phyloP scores from a whole-genome alignment of 92 coral and sea anemone genomes.

The Isaurus tuberculatus region DNA sequence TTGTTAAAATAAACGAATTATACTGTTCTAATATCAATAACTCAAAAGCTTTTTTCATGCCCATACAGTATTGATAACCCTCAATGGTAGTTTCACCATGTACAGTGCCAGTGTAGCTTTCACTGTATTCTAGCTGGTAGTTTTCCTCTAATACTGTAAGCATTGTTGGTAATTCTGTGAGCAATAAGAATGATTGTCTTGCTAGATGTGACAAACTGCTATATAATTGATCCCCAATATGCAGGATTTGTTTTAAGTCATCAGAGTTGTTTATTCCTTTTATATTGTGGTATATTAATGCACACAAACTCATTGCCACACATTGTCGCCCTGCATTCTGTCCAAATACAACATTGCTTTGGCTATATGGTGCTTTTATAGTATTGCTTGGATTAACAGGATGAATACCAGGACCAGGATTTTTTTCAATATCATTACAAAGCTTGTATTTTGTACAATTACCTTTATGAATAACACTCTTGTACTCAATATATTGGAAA shows the following conservation, averaged over 20 bases:
- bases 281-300: slow-evolving; percentile 6
- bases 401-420: slow-evolving; percentile 42
- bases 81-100: slow-evolving; percentile 47
- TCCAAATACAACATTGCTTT: slow-evolving; percentile 71
- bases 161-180: slow-evolving; percentile 51
- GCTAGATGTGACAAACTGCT: slow-evolving; percentile 44
- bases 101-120: slow-evolving; percentile 50
- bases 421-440: slow-evolving; percentile 45
- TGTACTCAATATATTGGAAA: slow-evolving; percentile 35
- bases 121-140: slow-evolving; percentile 54
- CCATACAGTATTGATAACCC: slow-evolving; percentile 44
- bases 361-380: slow-evolving; percentile 69
- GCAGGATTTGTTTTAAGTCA: slow-evolving; percentile 32
- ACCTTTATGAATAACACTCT: slow-evolving; percentile 44
- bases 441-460: slow-evolving; percentile 31
- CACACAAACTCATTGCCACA: slow-evolving; percentile 22
- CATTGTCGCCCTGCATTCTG: slow-evolving; percentile 60
- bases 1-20: slow-evolving; percentile 41
- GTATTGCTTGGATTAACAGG: slow-evolving; percentile 52
- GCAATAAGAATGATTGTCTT: slow-evolving; percentile 38
- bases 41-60: slow-evolving; percentile 51
- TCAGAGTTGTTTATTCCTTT: slow-evolving; percentile 38
- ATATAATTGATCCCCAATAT: slow-evolving; percentile 39
- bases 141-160: slow-evolving; percentile 37
- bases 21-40: slow-evolving; percentile 44